Base-by-base conservation (phyloP, 1,140 invertebrate genomes). In the Paracyclopina nana region DNA sequence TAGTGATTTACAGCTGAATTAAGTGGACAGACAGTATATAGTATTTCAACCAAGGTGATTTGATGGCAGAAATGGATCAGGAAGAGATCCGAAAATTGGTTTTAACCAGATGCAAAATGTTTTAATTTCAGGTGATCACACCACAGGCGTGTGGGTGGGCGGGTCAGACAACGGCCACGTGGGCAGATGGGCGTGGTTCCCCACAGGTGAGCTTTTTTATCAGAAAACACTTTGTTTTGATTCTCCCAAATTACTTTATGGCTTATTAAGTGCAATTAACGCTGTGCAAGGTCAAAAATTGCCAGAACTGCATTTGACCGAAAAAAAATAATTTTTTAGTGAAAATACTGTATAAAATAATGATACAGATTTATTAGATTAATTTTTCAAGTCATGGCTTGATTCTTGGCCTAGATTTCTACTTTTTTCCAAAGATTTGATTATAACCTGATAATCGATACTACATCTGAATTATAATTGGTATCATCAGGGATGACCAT, bases 161-260 rank as follows among this genome's bases (percentile, higher is more conserved):
- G 56, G 55, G 6, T 57, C 56, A 5, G 56, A 57, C 34, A 57
- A 57, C 48, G 56, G 56, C 9, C 56, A 57, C 38, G 38, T 27
- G 26, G 56, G 55, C 4, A 51, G 51, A 42, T 57, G 56, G 56
- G 54, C 56, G 28, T 57, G 56, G 56, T 57, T 55, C 34, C 55
- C 56, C 16, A 57, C 56, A 49, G 56, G 56, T 57, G 41, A 56
- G 52, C 31, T 43, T 9, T 40, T n/a, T n/a, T n/a, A n/a, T n/a
- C n/a, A n/a, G n/a, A n/a, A n/a, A n/a, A n/a, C n/a, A n/a, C n/a
- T n/a, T n/a, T n/a, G n/a, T n/a, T n/a, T n/a, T n/a, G n/a, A n/a
- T n/a, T n/a, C n/a, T n/a, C n/a, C n/a, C n/a, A n/a, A n/a, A n/a
- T n/a, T n/a, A n/a, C n/a, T n/a, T n/a, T n/a, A n/a, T n/a, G n/a